Base-by-base conservation (phyloP, 2,113 vertebrate species). In the Harpagus bidentatus region DNA sequence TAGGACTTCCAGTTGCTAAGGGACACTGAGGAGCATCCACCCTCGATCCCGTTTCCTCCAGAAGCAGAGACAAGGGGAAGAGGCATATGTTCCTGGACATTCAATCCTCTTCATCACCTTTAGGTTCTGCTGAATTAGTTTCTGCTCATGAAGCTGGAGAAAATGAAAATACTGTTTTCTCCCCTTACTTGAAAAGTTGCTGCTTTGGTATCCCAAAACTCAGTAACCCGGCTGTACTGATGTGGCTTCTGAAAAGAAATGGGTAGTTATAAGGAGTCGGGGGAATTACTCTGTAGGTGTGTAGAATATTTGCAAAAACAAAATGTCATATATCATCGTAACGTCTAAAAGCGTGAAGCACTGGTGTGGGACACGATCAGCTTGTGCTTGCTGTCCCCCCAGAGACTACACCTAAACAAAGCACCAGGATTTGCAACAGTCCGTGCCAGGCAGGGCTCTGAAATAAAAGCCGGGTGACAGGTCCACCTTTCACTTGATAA, bases 171-270 rank as follows among this genome's bases (percentile, higher is more conserved):
- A 5, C 42, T 28, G 1, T 50, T 86, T 89, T 56, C 22, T 70
- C 7, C 29, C 38, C 32, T 80, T 32, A 16, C 21, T 34, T 58
- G 65, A 28, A 36, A 59, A 61, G 22, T 23, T 65, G n/a, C 22
- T 59, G 29, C 36, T 78, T 47, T 55, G n/a, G 9, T 19, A 38
- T 58, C 61, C 67, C 72, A 17, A 69, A 73, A 28, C 20, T 16
- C 6, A 1, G 19, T 43, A 43, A 16, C n/a, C 22, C 0, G 1
- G 4, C 59, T 79, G 43, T 17, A 22, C 8, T 70, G 11, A 21
- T 31, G 10, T 7, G 80, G 15, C 52, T 83, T 25, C 53, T 70
- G 86, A 32, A 74, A 66, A 81, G 31, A 78, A 93, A 61, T 2
- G 55, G 7, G 14, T 26, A 69, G 18, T 47, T 65, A 3, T 4